Base-by-base conservation (phyloP, 2,888 invertebrate genomes). In the Coecobrya sp. region DNA sequence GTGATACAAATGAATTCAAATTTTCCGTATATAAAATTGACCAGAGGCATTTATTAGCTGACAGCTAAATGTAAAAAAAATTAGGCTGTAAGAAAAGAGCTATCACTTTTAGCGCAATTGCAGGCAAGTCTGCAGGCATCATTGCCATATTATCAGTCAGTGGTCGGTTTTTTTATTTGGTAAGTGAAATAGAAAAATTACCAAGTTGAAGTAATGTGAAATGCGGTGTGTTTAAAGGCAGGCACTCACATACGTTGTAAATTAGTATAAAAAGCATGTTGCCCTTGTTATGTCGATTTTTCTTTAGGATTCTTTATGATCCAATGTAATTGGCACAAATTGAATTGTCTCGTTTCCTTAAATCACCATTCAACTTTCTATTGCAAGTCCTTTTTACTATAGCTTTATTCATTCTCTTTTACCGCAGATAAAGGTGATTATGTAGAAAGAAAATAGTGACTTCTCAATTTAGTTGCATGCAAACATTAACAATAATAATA, bases 101-200 rank as follows among this genome's bases (percentile, higher is more conserved):
- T 27, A 27, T 65, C 25, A 36, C n/a, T 36, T 36, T 7, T 36
- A 36, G 36, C 7, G 22, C 49, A 79, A 79, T 62, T 45, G 79
- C 62, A 52, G 16, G 10, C 65, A 62, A 62, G 65, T 42, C 65
- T 84, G 25, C n/a, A 27, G 30, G 79, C 36, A 49, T 0, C 30
- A 49, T 55, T 70, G 36, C 76, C 13, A 55, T n/a, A n/a, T 52
- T 86, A 76, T 76, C 76, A 65, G 70, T n/a, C 55, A 65, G 65
- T 25, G 86, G 73, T 70, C 86, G 42, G 36, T 55, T 86, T 86
- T 70, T n/a, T n/a, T n/a, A n/a, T n/a, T n/a, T n/a, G n/a, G n/a
- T n/a, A 1, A 16, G 52, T 16, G 16, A 11, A 52, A 10, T 52
- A 10, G 52, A 7, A 52, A 52, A 52, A 52, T 7, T 52, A 16